Base-by-base conservation (phyloP, 2,113 vertebrate species). In the Serilophus lunatus region DNA sequence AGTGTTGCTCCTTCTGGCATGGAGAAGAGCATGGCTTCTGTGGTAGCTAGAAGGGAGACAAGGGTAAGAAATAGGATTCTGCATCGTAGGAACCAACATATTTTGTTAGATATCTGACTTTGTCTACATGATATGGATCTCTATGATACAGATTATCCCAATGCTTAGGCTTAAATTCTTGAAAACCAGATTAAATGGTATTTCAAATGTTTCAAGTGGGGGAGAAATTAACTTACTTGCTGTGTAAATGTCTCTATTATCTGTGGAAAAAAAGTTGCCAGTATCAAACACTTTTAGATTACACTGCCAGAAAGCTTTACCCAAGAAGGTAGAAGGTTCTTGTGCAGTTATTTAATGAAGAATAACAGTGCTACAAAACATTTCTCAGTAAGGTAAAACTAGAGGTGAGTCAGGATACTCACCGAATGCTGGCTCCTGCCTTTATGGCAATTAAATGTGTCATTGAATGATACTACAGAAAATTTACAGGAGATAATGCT, bases 1-100 rank as follows among this genome's bases (percentile, higher is more conserved):
- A 9, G 2, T 12, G 23, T 17, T 1, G 0, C 24, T 72, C n/a
- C 40, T 61, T 17, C 7, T 8, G 5, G 3, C 11, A 5, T 1
- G 25, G 6, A 18, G 25, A 78, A 66, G 19, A 87, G 10, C 10
- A n/a, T 2, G 6, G 10, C 2, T 40, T 93, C 66, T 82, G 33
- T 10, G 3, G 33, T 22, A 71, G 59, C 19, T 49, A 9, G 7
- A 6, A 38, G 54, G 17, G 74, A 74, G 54, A 36, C 23, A 45
- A 40, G 29, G 53, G 88, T 13, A 68, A 75, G 36, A 87, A 93
- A 70, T 29, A 16, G 20, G 5, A 66, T 70, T 84, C 45, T 89
- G 19, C 18, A 61, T 51, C 20, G 29, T 40, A 35, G 57, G 23
- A 70, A 40, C 6, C 10, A 84, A 86, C 89, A 54, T 54, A 63